Percentiles rank a stretch among this genome's conserved stretches.
phyloP scores from a whole-genome alignment of 53 echinoderm and acorn worm species.

The Apostichopus leukothele region DNA sequence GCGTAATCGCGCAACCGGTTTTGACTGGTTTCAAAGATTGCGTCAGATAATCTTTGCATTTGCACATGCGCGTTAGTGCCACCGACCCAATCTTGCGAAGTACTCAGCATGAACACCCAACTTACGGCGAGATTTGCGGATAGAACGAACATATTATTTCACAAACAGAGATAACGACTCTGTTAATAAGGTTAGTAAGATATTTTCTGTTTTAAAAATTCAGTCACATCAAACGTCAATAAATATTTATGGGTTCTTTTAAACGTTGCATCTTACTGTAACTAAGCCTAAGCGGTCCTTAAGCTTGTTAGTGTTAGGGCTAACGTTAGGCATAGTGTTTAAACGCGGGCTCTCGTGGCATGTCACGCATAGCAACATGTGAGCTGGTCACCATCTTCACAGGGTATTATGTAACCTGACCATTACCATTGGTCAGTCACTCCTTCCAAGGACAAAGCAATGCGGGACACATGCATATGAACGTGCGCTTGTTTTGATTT shows the following conservation, averaged over 20 bases:
- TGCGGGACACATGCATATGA: not conserved
- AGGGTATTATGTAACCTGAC: not conserved
- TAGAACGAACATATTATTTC: not conserved
- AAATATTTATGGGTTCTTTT: not conserved
- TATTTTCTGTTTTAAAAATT: not conserved
- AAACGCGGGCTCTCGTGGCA: not conserved
- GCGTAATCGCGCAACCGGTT: not conserved
- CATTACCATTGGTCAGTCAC: not conserved
- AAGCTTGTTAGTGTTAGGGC: not conserved
- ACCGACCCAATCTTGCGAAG: not conserved
- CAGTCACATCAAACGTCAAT: not conserved
- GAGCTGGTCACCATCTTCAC: not conserved
- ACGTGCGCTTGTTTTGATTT: not conserved
- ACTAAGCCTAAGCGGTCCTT: not conserved
- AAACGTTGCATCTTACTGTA: not conserved
- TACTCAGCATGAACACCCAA: not conserved
- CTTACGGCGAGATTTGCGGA: not conserved
- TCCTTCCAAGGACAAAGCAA: not conserved
- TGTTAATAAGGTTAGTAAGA: not conserved
- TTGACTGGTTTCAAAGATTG: not conserved
- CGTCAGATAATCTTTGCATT: not conserved
- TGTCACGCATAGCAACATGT: not conserved
- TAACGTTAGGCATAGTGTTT: not conserved
- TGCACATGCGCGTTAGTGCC: not conserved
- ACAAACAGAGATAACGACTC: not conserved